These are phyloP conservation scores for Huso huso DNA, from an alignment of 2,797 vertebrate species.

Conservation along the genomic window DNA sequence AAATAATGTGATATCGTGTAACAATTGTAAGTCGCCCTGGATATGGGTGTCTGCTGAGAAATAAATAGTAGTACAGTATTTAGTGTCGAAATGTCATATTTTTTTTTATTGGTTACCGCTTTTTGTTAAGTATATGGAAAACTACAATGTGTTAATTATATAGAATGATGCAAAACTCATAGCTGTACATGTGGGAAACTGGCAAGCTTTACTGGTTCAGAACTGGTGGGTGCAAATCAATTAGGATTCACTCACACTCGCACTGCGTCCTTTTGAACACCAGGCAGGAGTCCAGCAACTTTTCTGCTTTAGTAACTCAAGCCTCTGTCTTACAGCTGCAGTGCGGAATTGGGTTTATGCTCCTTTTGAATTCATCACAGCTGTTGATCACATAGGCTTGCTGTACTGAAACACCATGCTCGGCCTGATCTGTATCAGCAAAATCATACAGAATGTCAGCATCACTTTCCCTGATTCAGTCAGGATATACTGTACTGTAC, in stretches of 20 bases:
- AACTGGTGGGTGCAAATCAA: conserved; percentile 39
- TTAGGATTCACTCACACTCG: conserved; percentile 46
- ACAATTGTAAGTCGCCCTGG: too few species aligned
- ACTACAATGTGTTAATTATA: too few species aligned
- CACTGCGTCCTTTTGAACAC: conserved; percentile 26
- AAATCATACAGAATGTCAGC: not conserved
- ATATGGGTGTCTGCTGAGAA: too few species aligned
- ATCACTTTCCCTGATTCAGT: not conserved
- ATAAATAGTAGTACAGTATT: too few species aligned
- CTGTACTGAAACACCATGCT: not conserved
- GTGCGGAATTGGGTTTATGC: not conserved
- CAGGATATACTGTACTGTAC: too few species aligned
- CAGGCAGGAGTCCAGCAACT: conserved; percentile 5
- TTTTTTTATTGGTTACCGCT: too few species aligned
- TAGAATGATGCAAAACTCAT: too few species aligned
- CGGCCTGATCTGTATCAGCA: conserved; percentile 3
- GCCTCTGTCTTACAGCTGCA: not conserved
- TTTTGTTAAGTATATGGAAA: too few species aligned
- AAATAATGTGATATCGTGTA: too few species aligned
- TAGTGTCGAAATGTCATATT: too few species aligned
- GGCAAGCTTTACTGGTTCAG: conserved; percentile 33
- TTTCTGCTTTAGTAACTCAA: conserved; percentile 2
- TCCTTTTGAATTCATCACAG: conserved; percentile 6
- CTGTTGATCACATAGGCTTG: not conserved
- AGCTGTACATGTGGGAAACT: conserved; percentile 32